These are phyloP conservation scores for Boloria selene DNA, from an alignment of 2,888 invertebrate genomes.

Conservation along the genomic window DNA sequence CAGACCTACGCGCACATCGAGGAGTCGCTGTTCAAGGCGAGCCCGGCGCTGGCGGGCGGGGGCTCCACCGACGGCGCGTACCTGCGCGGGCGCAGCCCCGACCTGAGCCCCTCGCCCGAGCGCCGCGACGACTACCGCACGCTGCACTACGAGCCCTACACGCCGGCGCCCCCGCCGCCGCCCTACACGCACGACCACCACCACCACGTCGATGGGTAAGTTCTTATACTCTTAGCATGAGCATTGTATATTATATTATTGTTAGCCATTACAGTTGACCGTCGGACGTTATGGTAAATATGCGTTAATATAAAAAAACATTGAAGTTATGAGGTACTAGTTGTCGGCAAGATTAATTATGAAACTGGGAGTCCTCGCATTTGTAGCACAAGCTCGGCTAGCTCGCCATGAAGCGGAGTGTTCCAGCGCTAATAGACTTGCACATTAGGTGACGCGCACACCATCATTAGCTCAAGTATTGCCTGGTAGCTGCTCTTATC, in stretches of 20 bases:
- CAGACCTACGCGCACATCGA: conserved; percentile 68
- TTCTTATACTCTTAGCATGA: conserved; percentile 36
- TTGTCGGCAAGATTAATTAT: too few species aligned
- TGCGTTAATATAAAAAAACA: too few species aligned
- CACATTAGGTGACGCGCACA: conserved; percentile 37
- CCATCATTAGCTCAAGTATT: conserved; percentile 13
- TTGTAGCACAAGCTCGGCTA: not conserved
- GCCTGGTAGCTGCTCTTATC: conserved; percentile 20
- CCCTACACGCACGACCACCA: conserved; percentile 65
- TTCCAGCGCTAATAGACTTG: conserved; percentile 29
- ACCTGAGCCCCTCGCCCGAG: conserved; percentile 61
- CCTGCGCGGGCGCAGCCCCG: conserved; percentile 65
- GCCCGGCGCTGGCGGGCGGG: conserved; percentile 41
- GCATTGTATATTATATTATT: not conserved
- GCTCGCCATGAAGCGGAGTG: not conserved
- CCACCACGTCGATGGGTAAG: conserved; percentile 68
- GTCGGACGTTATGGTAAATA: too few species aligned
- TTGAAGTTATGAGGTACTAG: too few species aligned
- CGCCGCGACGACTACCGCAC: conserved; percentile 66
- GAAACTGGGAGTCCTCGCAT: too few species aligned
- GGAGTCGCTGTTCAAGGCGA: conserved; percentile 48
- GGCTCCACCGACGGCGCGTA: conserved; percentile 62
- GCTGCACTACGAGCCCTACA: conserved; percentile 67
- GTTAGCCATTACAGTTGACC: not conserved
- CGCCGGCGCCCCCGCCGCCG: conserved; percentile 55